phyloP scores from a whole-genome alignment of 2,797 vertebrate genomes.

The Cirrhinus mrigala region DNA sequence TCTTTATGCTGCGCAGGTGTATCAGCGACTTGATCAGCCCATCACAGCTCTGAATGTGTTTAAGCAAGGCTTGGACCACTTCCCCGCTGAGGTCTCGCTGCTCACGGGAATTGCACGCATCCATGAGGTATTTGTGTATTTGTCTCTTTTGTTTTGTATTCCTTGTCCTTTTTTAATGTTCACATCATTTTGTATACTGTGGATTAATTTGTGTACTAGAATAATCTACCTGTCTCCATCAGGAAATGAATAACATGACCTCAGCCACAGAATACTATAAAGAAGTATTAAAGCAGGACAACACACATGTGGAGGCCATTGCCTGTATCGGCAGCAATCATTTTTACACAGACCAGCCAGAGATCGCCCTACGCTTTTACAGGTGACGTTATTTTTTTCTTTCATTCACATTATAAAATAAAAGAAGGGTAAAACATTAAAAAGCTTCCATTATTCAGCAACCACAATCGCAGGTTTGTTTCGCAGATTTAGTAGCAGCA shows the following conservation, averaged over 20 bases:
- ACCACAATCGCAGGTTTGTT: neutral
- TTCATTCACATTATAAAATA: neutral
- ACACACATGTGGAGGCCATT: constrained; percentile 95
- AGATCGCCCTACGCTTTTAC: constrained; percentile 95
- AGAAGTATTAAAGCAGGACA: constrained; percentile 96
- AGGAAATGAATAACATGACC: constrained; percentile 95
- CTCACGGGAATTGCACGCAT: constrained; percentile 95
- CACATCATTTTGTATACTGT: neutral
- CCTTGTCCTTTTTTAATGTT: neutral
- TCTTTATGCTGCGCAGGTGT: constrained; percentile 81
- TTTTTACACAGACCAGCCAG: constrained; percentile 97
- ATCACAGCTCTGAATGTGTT: constrained; percentile 92
- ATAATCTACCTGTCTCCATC: constrained; percentile 34
- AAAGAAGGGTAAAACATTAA: neutral
- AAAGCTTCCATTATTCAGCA: neutral
- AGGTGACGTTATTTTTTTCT: constrained; percentile 76
- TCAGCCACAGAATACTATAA: constrained; percentile 94
- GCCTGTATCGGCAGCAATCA: constrained; percentile 97
- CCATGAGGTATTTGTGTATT: constrained; percentile 83
- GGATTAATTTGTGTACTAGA: neutral
- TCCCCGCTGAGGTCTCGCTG: constrained; percentile 94
- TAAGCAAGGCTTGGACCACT: constrained; percentile 94
- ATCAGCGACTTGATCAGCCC: constrained; percentile 94
- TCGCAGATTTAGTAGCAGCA: neutral
- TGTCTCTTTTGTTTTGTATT: neutral